Evolutionary conservation across 92 coral and sea anemone genomes (phyloP), one percentile per base, ranked within the genome.

Genomic region (Porites cylindrica): DNA sequence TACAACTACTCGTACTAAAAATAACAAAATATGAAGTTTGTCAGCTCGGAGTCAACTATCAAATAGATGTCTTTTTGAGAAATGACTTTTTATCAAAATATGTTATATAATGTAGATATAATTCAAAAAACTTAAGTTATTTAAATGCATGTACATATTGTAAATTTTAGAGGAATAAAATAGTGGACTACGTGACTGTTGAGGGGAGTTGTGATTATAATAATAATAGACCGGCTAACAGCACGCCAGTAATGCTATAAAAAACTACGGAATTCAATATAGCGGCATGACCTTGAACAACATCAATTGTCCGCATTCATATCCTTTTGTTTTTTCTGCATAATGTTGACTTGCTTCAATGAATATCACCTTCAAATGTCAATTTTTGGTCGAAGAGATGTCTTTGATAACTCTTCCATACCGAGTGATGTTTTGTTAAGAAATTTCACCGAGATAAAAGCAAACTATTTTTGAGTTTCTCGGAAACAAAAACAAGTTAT

Each of bases 191-290:
- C 86, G 86, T 82, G 86, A 82, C 78, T 11, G 8, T 10, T 18
- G 10, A 10, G 20, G 16, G 8, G 86, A 26, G 60, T 61, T 29
- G 58, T 73, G 51, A 83, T 83, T 74, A 61, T 73, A 63, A 83
- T 83, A 83, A 83, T 83, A 83, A 83, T 83, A 74, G 50, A 74
- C 11, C 47, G 38, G 80, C 65, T 61, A 66, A 74, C 79, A 61
- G 29, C 87, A 83, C 87, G 87, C 51, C 80, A 62, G 72, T 26
- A 8, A 26, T 20, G 81, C 81, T 83, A 83, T 73, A 83, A 58
- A 83, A 63, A 83, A 80, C 51, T 38, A 20, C 65, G 19, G 20
- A 10, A 13, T 19, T 69, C 69, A 70, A 70, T 38, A 82, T 78
- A 58, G 38, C 19, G 68, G 59, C 74, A 58, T 70, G 78, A 82